Conservation (phyloP, 2,888 invertebrate species). For the Oegoconia quadripuncta region DNA sequence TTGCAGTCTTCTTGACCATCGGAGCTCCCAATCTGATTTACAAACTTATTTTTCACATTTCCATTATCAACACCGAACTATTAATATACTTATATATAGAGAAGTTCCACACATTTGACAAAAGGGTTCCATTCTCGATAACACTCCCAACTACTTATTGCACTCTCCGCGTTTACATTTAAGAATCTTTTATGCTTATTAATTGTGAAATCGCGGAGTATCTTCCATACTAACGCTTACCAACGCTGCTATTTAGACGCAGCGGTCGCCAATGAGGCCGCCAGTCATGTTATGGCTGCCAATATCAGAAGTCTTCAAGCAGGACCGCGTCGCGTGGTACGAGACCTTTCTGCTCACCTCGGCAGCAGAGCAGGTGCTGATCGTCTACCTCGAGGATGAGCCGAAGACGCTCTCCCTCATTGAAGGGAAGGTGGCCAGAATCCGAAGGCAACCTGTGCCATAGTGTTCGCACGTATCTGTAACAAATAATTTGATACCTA, state of each 20-base stretch:
- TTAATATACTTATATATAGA: too few relatives aligned
- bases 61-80: too few relatives aligned
- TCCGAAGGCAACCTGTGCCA: constrained; percentile 87
- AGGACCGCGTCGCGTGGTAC: constrained; percentile 86
- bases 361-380: constrained; percentile 86
- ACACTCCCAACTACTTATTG: constrained; percentile 1
- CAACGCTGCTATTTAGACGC: constrained; percentile 35
- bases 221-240: constrained; percentile 21
- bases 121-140: constrained; percentile 1
- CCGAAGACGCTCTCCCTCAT: constrained; percentile 85
- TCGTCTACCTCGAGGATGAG: constrained; percentile 87
- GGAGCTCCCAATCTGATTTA: constrained; percentile 24
- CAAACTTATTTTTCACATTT: constrained; percentile 24
- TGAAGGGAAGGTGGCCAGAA: constrained; percentile 87
- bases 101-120: constrained; percentile 6
- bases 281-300: constrained; percentile 67
- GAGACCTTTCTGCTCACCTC: constrained; percentile 87
- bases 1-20: constrained; percentile 46
- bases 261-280: constrained; percentile 67
- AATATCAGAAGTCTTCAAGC: constrained; percentile 72
- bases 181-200: not conserved
- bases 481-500: not conserved
- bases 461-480: constrained; percentile 82
- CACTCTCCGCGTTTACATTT: constrained; percentile 1
- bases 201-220: not conserved